Percentiles rank a stretch among this genome's conserved stretches.
Conservation (phyloP, 2,113 vertebrate genomes). For the Nycticryphes semicollaris region DNA sequence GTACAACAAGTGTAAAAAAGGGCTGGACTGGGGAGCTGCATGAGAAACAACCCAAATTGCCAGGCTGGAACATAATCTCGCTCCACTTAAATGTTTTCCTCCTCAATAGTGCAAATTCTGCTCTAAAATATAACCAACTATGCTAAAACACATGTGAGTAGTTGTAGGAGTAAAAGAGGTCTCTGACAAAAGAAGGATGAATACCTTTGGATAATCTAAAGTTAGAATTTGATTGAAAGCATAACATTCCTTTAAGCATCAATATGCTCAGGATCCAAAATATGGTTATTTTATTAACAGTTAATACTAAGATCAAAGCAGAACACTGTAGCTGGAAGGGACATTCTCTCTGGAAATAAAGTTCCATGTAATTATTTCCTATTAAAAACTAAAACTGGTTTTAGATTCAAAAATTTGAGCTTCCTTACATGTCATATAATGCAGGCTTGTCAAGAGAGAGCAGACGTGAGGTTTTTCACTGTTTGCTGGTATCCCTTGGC, state of each 20-base stretch:
- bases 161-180: conserved; percentile 23
- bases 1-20: not conserved
- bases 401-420: conserved; percentile 29
- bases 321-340: conserved; percentile 45
- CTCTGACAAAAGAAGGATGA: conserved; percentile 50
- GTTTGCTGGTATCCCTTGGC: conserved; percentile 7
- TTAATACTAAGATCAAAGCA: conserved; percentile 57
- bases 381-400: conserved; percentile 33
- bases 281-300: conserved; percentile 45
- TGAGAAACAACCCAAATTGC: not conserved
- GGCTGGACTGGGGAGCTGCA: not conserved
- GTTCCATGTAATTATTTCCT: conserved; percentile 55
- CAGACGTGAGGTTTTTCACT: conserved; percentile 35
- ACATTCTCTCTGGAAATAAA: conserved; percentile 34
- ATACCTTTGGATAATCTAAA: conserved; percentile 38
- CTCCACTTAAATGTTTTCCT: conserved; percentile 20
- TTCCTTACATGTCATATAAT: conserved; percentile 13
- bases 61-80: not conserved
- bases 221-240: conserved; percentile 52
- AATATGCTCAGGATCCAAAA: conserved; percentile 44
- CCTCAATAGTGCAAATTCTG: not conserved
- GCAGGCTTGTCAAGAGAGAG: conserved; percentile 29
- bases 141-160: conserved; percentile 5
- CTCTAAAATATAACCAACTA: not conserved
- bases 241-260: conserved; percentile 49